These are phyloP conservation scores for Aphelocoma coerulescens DNA, from an alignment of 2,113 vertebrate species.

Conservation along the genomic window DNA sequence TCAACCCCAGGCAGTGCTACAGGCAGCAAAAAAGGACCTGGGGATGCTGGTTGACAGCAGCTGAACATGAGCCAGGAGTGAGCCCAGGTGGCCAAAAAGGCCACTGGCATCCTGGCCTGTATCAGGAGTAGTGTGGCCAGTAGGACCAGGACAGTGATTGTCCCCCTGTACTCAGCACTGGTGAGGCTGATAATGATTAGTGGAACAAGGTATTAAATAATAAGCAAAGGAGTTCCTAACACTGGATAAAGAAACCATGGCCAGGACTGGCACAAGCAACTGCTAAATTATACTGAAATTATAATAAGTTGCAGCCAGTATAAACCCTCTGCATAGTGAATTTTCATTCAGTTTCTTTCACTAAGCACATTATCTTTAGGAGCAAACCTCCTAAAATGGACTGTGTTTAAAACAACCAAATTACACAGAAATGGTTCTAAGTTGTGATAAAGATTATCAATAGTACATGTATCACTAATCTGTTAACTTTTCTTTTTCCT, in stretches of 20 bases:
- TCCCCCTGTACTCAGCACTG: accelerated
- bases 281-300: not conserved
- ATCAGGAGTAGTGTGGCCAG: not conserved
- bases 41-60: not conserved
- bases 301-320: not conserved
- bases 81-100: not conserved
- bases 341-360: not conserved
- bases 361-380: not conserved
- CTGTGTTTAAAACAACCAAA: not conserved
- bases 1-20: no score
- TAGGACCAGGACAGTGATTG: not conserved
- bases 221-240: not conserved
- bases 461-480: not conserved
- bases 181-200: not conserved
- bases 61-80: not conserved
- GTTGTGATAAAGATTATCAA: not conserved
- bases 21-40: not conserved
- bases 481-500: not conserved
- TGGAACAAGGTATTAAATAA: not conserved
- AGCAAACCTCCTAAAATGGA: not conserved
- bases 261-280: not conserved
- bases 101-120: not conserved
- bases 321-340: not conserved
- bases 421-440: not conserved
- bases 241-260: not conserved